phyloP scores from a whole-genome alignment of 2,888 invertebrate species.

The Erannis defoliaria region DNA sequence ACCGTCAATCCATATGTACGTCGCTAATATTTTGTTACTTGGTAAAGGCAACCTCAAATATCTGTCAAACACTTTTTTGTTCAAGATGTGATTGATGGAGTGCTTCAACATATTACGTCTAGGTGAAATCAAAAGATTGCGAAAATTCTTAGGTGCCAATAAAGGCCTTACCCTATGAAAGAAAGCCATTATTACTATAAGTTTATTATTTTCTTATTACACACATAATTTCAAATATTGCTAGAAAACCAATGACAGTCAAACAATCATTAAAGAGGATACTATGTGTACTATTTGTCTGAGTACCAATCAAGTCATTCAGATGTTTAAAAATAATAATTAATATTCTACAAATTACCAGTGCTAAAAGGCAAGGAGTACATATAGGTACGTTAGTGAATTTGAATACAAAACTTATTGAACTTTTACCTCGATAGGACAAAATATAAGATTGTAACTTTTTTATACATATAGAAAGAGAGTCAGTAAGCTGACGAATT shows the following conservation, averaged over 20 bases:
- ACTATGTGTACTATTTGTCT: too few species aligned
- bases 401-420: background rate
- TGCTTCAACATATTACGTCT: constrained; percentile 68
- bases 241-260: background rate
- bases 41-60: constrained; percentile 87
- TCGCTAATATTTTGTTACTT: constrained; percentile 87
- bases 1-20: constrained; percentile 93
- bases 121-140: constrained; percentile 20
- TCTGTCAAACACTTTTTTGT: constrained; percentile 80
- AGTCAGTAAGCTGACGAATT: too few species aligned
- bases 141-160: background rate
- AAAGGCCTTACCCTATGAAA: background rate
- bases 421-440: too few species aligned
- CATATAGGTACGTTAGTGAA: too few species aligned
- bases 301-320: too few species aligned
- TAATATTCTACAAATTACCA: background rate
- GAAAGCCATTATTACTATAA: constrained; percentile 4
- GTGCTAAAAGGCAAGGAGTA: background rate
- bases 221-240: background rate
- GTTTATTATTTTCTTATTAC: background rate
- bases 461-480: too few species aligned
- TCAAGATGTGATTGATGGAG: constrained; percentile 79
- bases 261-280: too few species aligned
- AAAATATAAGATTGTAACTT: too few species aligned
- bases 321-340: background rate